Evolutionary conservation across 2,113 vertebrate species (phyloP).

Genomic region (Phalacrocorax aristotelis): DNA sequence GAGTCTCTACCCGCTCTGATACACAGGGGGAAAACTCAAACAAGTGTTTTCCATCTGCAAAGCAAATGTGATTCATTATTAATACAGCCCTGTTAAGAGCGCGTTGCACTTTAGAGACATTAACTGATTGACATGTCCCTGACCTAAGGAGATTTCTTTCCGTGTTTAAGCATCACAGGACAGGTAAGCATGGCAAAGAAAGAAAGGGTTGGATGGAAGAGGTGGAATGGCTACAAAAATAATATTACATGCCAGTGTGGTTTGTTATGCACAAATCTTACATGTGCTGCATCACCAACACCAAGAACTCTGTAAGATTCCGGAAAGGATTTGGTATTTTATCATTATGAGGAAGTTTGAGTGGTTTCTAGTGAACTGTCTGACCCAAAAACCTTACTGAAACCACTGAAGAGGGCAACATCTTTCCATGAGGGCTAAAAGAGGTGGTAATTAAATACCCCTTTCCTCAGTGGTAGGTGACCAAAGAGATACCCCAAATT

Average conservation of each 20-base stretch:
- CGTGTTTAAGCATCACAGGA: background rate
- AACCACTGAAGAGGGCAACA: background rate
- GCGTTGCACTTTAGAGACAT: background rate
- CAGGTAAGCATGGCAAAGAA: background rate
- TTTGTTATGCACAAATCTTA: background rate
- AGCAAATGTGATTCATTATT: slow-evolving; percentile 23
- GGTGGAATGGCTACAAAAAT: background rate
- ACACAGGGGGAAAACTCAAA: background rate
- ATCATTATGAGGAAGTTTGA: background rate
- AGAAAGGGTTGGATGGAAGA: background rate
- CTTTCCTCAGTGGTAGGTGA: background rate
- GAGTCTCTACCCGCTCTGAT: background rate
- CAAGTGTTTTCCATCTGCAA: background rate
- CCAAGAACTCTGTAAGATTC: background rate
- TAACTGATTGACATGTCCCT: background rate
- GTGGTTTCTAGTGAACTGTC: background rate
- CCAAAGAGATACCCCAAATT: background rate
- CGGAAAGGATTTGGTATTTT: background rate
- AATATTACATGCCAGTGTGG: background rate
- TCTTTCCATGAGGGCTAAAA: background rate
- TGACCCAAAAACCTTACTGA: background rate
- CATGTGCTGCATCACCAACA: background rate
- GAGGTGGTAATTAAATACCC: background rate
- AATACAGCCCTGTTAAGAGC: background rate
- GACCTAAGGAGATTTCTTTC: background rate